Base-by-base conservation (phyloP, 2,888 invertebrate species). In the Meta bourneti region DNA sequence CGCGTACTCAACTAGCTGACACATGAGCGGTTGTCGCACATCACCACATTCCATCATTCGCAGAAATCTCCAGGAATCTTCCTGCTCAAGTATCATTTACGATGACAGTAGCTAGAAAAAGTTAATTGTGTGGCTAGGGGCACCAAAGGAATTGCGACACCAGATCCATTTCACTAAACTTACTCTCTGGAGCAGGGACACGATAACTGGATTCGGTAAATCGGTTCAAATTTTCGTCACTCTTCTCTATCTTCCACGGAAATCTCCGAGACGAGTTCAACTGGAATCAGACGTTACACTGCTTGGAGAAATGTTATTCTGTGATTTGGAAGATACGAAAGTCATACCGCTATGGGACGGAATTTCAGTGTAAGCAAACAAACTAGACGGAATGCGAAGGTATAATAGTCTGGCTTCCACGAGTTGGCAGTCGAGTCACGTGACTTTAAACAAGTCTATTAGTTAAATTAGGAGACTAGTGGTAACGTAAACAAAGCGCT, bases 41-140 rank as follows among this genome's bases (percentile, higher is more conserved):
- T 34, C 34, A 34, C 34, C 34, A 34, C 34, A 34, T 34, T 34
- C 85, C 77, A 69, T 77, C 85, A 85, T 69, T 85, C 77, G 48
- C 77, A 51, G 69, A 48, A 34, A n/a, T 48, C 34, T 61, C 48
- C 48, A 11, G 51, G 70, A 74, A 75, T 84, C 74, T 75, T 84
- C 85, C 77, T 69, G 19, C 77, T 51, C 85, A 85, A 85, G 85
- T 85, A 77, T 85, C 85, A 85, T 85, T 85, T 85, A 78, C 49
- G 85, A 78, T 85, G 85, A 85, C 85, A 85, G 85, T 49, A 69
- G 69, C 19, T 69, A n/a, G 69, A 54, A 34, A 69, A 78, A 77
- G 85, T 85, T 85, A 85, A 85, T 78, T 85, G 85, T 51, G 13
- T 69, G 1, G 69, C 85, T 70, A 49, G 48, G 77, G 70, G 85